phyloP scores from a whole-genome alignment of 2,113 vertebrate genomes.

The Crotalus tigris region DNA sequence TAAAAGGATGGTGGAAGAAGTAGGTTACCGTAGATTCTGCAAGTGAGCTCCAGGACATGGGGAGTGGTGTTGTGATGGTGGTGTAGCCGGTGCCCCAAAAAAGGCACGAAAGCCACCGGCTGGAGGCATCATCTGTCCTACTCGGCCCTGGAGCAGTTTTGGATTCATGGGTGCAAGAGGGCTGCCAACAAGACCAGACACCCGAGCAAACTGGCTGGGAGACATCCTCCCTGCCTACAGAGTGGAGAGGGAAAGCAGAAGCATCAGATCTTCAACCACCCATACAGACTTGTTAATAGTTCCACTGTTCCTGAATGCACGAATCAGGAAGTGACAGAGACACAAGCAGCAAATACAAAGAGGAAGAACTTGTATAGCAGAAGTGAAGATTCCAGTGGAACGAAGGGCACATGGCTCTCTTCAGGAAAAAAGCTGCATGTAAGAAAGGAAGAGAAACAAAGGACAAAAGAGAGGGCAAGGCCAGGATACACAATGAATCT shows the following conservation, averaged over 20 bases:
- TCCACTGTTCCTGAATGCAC: not conserved
- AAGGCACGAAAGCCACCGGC: slow-evolving; percentile 82
- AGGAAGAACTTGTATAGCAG: not conserved
- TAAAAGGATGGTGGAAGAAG: accelerated
- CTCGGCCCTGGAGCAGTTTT: slow-evolving; percentile 75
- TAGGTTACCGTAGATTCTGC: slow-evolving; percentile 67
- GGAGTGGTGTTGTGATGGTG: slow-evolving; percentile 73
- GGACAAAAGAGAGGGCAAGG: not conserved
- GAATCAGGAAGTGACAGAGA: not conserved
- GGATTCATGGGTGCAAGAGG: slow-evolving; percentile 75
- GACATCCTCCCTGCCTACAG: slow-evolving; percentile 72
- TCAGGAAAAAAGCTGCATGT: not conserved
- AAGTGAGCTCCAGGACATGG: slow-evolving; percentile 72
- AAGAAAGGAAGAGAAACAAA: not conserved
- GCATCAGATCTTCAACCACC: not conserved
- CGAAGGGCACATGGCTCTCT: not conserved
- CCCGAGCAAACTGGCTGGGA: slow-evolving; percentile 71
- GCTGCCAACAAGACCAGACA: slow-evolving; percentile 70
- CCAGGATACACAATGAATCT: not conserved
- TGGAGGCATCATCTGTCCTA: slow-evolving; percentile 75
- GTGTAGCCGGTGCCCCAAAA: slow-evolving; percentile 77
- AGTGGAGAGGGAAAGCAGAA: not conserved
- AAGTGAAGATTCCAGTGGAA: not conserved
- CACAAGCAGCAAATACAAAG: accelerated
- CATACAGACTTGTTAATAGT: not conserved